Evolutionary conservation across 2,797 vertebrate genomes (phyloP), one percentile per base, ranked within the genome.

Genomic region (Semotilus atromaculatus): DNA sequence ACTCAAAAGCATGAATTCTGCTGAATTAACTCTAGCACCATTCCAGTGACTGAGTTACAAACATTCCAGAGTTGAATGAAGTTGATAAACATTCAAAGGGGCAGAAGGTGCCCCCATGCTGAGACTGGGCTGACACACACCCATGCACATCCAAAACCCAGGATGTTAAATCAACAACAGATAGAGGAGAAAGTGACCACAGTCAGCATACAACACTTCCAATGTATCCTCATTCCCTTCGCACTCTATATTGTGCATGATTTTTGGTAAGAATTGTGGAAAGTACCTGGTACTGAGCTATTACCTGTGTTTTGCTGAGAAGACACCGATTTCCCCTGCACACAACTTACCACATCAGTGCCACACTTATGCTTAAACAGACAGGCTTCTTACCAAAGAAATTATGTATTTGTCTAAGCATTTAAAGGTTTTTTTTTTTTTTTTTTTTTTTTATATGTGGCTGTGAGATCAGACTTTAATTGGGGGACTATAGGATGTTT

Each of bases 251-350:
- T 58, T 75, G 21, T 40, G 60, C 7, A 76, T 40, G 72, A 29
- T 74, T 64, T 80, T 81, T 66, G 29, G 71, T 81, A 78, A 58
- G 74, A 77, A 70, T 78, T 79, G 21, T 85, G 88, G 88, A 89
- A 89, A 89, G 88, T 89, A 89, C 87, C 88, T 71, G 40, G 36
- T 21, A 36, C 19, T 78, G 43, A 23, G 58, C 55, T 64, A 68
- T 72, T 79, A 80, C 79, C 78, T 81, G 66, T 23, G 26, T 84
- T 87, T 88, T 85, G 85, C 88, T 89, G 87, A 88, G 87, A 88
- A 85, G 66, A 86, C 85, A 74, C 21, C 62, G 77, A 86, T 78
- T 85, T 86, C 75, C 86, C 86, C 85, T 77, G 31, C 38, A 55
- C 26, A 21, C 53, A 62, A 36, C 62, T 31, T 85, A 70, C 88